Base-by-base conservation (phyloP, 2,888 invertebrate species). In the Caenorhabditis wallacei region DNA sequence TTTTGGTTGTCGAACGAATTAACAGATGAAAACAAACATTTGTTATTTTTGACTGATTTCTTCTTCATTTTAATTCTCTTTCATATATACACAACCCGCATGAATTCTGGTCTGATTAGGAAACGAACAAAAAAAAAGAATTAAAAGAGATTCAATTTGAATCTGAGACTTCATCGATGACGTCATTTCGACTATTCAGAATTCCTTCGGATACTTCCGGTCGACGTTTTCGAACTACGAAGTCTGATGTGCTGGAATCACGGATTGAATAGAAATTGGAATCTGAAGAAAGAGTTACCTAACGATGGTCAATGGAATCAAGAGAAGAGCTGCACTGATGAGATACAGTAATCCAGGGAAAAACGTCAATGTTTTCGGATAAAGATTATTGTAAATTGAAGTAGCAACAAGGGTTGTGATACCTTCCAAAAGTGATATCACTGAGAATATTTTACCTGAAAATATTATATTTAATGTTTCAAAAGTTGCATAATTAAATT, bases 311-410 rank as follows among this genome's bases (percentile, higher is more conserved):
- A 90, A 61, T 24, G 90, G 87, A 11, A 90, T 53, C 4, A 88
- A 8, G 13, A 90, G 82, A 1, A 89, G 51, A 3, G 72, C 81
- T 7, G 89, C 89, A 76, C 88, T 86, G 13, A 87, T 63, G 18
- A 91, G 22, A 63, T 90, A 91, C 68, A 87, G 82, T n/a, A 92
- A 89, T 4, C 93, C 93, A 13, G 92, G 90, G 79, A 91, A 92
- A 81, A 92, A 90, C 48, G 85, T 63, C 46, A 92, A 83, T 0
- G 93, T 92, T n/a, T 88, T 87, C 7, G 91, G 91, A 64, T 92
- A 92, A 35, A 93, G 54, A 18, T 88, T 91, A 86, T 93, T 93
- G 89, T 92, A 93, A 16, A 92, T 84, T 5, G 92, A 79, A 0
- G 92, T 92, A 5, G 92, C 92, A 54, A 90, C 70, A 10, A 93